phyloP scores from a whole-genome alignment of 1,140 invertebrate species.

The Aphelinus atriplicis region DNA sequence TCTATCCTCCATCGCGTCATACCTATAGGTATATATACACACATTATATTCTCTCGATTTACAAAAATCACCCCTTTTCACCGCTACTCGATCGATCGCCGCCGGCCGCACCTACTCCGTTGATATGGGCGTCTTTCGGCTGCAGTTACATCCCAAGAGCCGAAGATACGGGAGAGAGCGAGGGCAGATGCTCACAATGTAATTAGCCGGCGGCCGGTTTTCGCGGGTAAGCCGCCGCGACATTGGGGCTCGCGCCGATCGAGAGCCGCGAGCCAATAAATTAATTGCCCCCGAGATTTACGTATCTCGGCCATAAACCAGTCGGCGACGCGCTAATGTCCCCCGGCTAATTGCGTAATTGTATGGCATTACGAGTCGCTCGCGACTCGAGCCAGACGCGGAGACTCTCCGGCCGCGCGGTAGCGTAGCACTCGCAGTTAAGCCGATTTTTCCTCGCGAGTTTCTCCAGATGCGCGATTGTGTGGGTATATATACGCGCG shows the following conservation, averaged over 20 bases:
- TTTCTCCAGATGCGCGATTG: slow-evolving; percentile 42
- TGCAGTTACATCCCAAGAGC: no score
- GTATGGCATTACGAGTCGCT: slow-evolving; percentile 56
- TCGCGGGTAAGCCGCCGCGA: neutral
- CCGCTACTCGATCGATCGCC: no score
- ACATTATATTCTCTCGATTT: no score
- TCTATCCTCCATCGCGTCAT: neutral
- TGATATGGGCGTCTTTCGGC: slow-evolving; percentile 19
- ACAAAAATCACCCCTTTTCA: no score
- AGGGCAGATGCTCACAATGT: slow-evolving; percentile 35
- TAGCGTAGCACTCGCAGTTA: no score
- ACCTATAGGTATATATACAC: no score
- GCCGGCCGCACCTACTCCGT: no score
- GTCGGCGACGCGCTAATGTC: slow-evolving; percentile 58
- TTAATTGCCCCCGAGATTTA: slow-evolving; percentile 62
- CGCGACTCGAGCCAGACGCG: neutral
- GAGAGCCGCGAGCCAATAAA: slow-evolving; percentile 53
- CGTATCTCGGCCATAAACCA: slow-evolving; percentile 62
- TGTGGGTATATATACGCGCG: no score
- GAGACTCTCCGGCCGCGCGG: neutral
- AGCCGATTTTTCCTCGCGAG: neutral
- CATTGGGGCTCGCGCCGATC: slow-evolving; percentile 7
- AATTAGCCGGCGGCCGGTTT: slow-evolving; percentile 12
- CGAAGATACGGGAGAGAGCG: no score
- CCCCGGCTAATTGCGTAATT: slow-evolving; percentile 64